Evolutionary conservation across 2,113 vertebrate genomes (phyloP).

Genomic region (Bombycilla garrulus): DNA sequence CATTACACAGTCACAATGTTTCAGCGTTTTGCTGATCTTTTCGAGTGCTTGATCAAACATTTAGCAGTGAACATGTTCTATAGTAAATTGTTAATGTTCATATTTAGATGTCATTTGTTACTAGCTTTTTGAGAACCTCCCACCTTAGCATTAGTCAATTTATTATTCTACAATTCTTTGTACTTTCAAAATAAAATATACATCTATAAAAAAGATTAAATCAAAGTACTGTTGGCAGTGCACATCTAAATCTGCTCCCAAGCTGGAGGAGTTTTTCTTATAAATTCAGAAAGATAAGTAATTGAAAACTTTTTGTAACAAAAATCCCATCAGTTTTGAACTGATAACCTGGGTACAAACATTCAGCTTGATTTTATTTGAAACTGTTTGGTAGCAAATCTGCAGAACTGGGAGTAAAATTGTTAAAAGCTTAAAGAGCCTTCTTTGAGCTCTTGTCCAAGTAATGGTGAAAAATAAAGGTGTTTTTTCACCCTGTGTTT

Average conservation of each 20-base stretch:
- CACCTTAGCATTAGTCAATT: neutral
- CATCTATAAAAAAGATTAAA: neutral
- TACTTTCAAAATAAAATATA: neutral
- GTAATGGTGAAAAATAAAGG: conserved; percentile 9
- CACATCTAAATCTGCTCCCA: neutral
- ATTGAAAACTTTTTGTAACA: neutral
- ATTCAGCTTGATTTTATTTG: conserved; percentile 3
- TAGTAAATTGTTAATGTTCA: neutral
- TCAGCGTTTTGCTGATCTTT: neutral
- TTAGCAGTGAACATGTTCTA: neutral
- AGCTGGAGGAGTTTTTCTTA: neutral
- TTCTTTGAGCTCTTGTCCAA: neutral
- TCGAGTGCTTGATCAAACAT: neutral
- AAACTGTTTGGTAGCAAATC: neutral
- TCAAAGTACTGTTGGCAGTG: neutral
- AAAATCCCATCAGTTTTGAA: neutral
- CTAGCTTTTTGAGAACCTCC: neutral
- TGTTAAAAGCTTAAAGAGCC: neutral
- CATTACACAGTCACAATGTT: neutral
- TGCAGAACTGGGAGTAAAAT: neutral
- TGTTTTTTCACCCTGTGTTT: neutral
- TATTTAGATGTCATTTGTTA: neutral
- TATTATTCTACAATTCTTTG: neutral
- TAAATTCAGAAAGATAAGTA: neutral
- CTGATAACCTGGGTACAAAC: neutral